Evolutionary conservation across 2,888 invertebrate species (phyloP).

Genomic region (Acholoe squamosa): DNA sequence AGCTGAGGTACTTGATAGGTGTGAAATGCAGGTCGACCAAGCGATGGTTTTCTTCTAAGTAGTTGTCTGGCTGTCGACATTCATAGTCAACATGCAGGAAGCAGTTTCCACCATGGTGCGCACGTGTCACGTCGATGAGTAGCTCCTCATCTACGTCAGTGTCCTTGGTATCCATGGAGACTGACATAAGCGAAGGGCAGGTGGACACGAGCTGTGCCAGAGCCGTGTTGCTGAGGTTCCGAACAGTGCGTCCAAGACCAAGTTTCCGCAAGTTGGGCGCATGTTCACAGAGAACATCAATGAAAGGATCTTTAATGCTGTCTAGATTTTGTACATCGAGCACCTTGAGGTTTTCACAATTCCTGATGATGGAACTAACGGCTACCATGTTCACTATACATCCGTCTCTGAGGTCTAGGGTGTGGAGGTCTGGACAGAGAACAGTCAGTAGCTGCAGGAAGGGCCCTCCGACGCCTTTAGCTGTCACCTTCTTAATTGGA

Average conservation of each 20-base stretch:
- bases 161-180: slow-evolving; percentile 59
- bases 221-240: slow-evolving; percentile 36
- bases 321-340: slow-evolving; percentile 61
- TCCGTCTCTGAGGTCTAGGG: slow-evolving; percentile 63
- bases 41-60: slow-evolving; percentile 47
- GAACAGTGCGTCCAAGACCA: slow-evolving; percentile 44
- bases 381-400: background rate
- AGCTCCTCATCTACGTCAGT: slow-evolving; percentile 54
- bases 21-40: slow-evolving; percentile 61
- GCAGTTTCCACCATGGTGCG: slow-evolving; percentile 61
- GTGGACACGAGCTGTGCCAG: slow-evolving; percentile 26
- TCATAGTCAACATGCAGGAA: slow-evolving; percentile 60
- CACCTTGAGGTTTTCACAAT: slow-evolving; percentile 53
- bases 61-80: slow-evolving; percentile 51
- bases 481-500: slow-evolving; percentile 61
- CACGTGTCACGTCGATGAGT: slow-evolving; percentile 32
- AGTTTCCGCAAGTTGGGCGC: slow-evolving; percentile 49
- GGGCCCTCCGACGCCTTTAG: slow-evolving; percentile 67
- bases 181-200: slow-evolving; percentile 57
- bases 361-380: slow-evolving; percentile 41
- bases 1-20: slow-evolving; percentile 60
- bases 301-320: slow-evolving; percentile 39
- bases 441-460: slow-evolving; percentile 68
- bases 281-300: slow-evolving; percentile 8
- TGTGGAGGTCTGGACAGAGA: slow-evolving; percentile 67